Evolutionary conservation across 2,888 invertebrate species (phyloP).

Genomic region (Netelia virgata): DNA sequence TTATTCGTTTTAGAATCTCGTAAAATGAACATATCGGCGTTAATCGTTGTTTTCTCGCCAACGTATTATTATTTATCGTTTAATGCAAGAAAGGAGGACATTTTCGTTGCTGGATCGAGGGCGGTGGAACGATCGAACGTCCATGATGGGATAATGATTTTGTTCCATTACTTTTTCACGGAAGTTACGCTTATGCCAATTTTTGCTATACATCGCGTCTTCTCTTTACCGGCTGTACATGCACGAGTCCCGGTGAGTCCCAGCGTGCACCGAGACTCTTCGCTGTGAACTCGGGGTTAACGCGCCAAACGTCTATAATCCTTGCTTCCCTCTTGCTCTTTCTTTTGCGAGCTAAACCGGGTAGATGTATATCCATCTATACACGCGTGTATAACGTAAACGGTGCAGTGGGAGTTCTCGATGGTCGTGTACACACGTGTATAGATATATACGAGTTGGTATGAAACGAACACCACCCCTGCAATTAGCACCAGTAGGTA

Average conservation of each 20-base stretch:
- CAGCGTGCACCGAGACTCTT: too few species aligned
- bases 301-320: conserved; percentile 58
- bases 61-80: conserved; percentile 17
- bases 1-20: conserved; percentile 47
- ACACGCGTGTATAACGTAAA: conserved; percentile 10
- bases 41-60: conserved; percentile 8
- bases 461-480: conserved; percentile 65
- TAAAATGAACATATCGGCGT: conserved; percentile 10
- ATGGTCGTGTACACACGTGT: conserved; percentile 43
- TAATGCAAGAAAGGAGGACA: too few species aligned
- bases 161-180: background rate
- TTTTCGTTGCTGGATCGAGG: too few species aligned
- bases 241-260: background rate
- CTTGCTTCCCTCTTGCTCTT: conserved; percentile 44
- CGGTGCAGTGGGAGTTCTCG: conserved; percentile 46
- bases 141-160: background rate
- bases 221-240: background rate
- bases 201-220: background rate
- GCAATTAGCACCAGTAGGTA: conserved; percentile 67
- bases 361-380: conserved; percentile 3
- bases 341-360: conserved; percentile 27
- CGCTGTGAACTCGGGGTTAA: conserved; percentile 61
- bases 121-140: too few species aligned
- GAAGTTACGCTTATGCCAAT: background rate
- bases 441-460: conserved; percentile 40